Evolutionary conservation across 2,888 invertebrate species (phyloP).

Genomic region (Lamellibrachia columna): DNA sequence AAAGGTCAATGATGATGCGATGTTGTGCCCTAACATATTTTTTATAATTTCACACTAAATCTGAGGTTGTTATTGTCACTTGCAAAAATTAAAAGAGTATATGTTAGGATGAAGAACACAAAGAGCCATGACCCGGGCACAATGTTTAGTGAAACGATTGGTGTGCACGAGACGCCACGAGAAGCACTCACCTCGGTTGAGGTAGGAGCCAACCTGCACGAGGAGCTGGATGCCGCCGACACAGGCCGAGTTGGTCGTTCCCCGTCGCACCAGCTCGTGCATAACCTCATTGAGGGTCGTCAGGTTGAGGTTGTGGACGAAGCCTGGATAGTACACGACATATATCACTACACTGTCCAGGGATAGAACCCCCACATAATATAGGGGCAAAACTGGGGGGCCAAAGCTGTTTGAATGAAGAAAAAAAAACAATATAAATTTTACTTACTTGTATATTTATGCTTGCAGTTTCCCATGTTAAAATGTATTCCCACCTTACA

Average conservation of each 20-base stretch:
- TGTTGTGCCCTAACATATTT: neutral
- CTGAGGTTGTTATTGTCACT: too few species aligned
- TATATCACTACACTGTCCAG: too few species aligned
- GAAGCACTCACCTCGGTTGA: slow-evolving; percentile 26
- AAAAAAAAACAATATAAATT: too few species aligned
- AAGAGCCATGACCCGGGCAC: too few species aligned
- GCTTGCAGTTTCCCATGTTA: too few species aligned
- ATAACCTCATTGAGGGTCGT: slow-evolving; percentile 21
- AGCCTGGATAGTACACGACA: slow-evolving; percentile 14
- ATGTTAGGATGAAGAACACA: too few species aligned
- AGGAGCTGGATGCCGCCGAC: slow-evolving; percentile 29
- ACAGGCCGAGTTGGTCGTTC: slow-evolving; percentile 18
- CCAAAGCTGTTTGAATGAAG: too few species aligned
- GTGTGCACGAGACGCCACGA: neutral
- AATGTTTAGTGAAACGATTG: too few species aligned
- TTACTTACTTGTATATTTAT: too few species aligned
- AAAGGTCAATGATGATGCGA: neutral
- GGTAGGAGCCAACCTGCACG: slow-evolving; percentile 25
- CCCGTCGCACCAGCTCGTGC: slow-evolving; percentile 25
- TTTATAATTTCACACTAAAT: neutral
- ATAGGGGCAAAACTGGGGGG: neutral
- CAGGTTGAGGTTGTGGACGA: slow-evolving; percentile 25
- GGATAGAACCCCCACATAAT: neutral
- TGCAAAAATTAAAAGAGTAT: too few species aligned
- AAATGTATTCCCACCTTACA: too few species aligned